Conservation (phyloP, 2,888 invertebrate genomes). For the Allolobophora icterica region DNA sequence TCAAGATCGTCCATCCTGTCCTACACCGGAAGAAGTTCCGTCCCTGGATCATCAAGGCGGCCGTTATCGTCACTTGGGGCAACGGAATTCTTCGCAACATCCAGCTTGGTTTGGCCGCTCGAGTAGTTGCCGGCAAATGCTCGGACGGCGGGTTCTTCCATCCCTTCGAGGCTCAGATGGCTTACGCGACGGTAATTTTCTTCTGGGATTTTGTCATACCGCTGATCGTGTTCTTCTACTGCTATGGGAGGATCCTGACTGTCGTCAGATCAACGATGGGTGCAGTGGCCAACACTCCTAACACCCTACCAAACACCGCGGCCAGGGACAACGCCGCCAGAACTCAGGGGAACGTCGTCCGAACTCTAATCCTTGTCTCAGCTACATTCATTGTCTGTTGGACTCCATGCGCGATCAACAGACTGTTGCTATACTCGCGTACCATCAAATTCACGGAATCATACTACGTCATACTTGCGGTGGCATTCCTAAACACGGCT, state of each 20-base stretch:
- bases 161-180: background rate
- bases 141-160: background rate
- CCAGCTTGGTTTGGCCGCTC: background rate
- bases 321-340: background rate
- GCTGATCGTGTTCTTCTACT: background rate
- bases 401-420: background rate
- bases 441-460: background rate
- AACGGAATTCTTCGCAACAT: background rate
- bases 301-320: background rate
- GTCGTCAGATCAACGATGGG: background rate
- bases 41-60: background rate
- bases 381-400: background rate
- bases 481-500: background rate
- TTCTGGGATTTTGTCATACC: background rate
- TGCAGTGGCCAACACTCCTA: background rate
- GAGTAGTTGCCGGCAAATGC: background rate
- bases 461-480: background rate
- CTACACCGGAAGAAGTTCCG: constrained; percentile 14
- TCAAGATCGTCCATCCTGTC: constrained; percentile 25
- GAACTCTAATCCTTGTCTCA: background rate
- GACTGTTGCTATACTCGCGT: background rate
- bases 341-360: background rate
- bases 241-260: background rate
- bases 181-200: background rate
- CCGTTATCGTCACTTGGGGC: background rate